Evolutionary conservation across 2,113 vertebrate species (phyloP), one percentile per base, ranked within the genome.

Genomic region (Lamprologus tigripictilis): DNA sequence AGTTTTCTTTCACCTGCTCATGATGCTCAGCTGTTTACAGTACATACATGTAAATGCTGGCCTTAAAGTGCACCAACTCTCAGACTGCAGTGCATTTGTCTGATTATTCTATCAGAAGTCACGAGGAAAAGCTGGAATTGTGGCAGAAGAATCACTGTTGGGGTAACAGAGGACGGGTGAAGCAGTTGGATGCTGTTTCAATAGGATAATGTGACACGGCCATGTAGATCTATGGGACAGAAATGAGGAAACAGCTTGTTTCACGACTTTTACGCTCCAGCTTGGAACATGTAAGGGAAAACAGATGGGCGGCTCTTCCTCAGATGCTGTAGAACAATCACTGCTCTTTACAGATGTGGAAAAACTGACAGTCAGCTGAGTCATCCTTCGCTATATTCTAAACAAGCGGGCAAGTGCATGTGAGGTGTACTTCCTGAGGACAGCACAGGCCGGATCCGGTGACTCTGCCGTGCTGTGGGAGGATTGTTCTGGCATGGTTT

Each of bases 141-240:
- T 47, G 40, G 14, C 40, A 73, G 40, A 47, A 47, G 40, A 10
- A 26, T 76, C 9, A 5, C 11, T 28, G 40, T 7, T 47, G 3
- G 8, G 40, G 9, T 76, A 19, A 19, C 16, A 1, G 40, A 76
- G 6, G 40, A 45, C 4, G 9, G 21, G 23, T 47, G 21, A 47
- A 23, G 6, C 40, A 28, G 40, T 26, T 11, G 0, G 14, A 28
- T 0, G 1, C 40, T 3, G 40, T 47, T 76, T 45, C 68, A 76
- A 5, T 10, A 47, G 68, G 40, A 28, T 35, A 47, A 17, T 45
- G 37, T 45, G 68, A 26, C 37, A 14, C 2, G 3, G 3, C 5
- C 23, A 0, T 28, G 21, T 28, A 0, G 40, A 2, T 10, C 40
- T 28, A 2, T 45, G 13, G 14, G 68, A 45, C 2, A 26, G 21